Evolutionary conservation across 2,113 vertebrate genomes (phyloP).

Genomic region (Oreochromis aureus): DNA sequence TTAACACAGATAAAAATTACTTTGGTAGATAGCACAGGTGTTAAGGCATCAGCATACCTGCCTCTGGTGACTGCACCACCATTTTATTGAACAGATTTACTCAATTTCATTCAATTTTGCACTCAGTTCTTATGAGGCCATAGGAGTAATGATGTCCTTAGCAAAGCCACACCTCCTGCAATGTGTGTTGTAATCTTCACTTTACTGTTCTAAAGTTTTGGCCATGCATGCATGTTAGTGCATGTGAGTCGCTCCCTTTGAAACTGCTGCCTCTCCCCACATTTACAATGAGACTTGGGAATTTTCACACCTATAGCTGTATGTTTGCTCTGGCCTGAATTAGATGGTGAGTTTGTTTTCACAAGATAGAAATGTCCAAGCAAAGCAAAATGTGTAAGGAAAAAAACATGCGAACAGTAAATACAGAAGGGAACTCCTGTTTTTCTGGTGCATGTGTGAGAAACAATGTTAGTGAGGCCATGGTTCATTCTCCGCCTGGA

Average conservation of each 20-base stretch:
- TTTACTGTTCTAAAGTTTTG: neutral
- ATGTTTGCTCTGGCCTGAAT: neutral
- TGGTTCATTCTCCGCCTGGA: neutral
- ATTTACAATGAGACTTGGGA: neutral
- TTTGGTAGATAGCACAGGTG: neutral
- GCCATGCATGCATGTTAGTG: neutral
- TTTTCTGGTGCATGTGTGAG: neutral
- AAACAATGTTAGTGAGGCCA: neutral
- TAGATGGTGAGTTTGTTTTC: neutral
- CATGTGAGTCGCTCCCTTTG: neutral
- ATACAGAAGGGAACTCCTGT: neutral
- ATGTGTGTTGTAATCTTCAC: neutral
- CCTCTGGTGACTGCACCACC: neutral
- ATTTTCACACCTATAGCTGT: neutral
- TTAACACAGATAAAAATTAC: neutral
- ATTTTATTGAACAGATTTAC: neutral
- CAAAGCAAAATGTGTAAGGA: neutral
- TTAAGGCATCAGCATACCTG: neutral
- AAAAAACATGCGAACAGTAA: neutral
- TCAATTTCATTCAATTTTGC: neutral
- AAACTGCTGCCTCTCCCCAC: neutral
- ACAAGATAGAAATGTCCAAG: neutral
- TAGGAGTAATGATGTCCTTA: neutral
- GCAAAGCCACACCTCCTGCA: neutral
- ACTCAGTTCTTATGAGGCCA: neutral